A percentile compares a stretch with the other conserved stretches of the same genome.
These are phyloP conservation scores for Stenotaenia linearis DNA, from an alignment of 2,888 invertebrate species.

Conservation along the genomic window DNA sequence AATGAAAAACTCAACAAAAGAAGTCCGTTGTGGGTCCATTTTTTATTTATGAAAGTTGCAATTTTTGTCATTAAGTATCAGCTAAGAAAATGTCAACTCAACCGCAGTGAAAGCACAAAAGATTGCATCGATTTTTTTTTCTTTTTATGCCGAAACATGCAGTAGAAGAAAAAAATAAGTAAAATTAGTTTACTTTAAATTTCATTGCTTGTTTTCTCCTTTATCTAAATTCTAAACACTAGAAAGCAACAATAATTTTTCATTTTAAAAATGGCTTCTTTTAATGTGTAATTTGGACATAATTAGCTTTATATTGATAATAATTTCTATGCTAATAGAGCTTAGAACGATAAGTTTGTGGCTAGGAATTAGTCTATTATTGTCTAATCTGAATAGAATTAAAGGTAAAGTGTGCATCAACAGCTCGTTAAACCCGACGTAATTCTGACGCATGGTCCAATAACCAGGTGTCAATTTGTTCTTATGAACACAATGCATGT, in stretches of 20 bases:
- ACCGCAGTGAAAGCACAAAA: not conserved
- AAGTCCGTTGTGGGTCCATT: too few relatives aligned
- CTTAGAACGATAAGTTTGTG: not conserved
- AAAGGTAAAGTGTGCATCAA: not conserved
- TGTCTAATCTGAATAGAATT: constrained; percentile 10
- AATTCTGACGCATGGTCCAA: not conserved
- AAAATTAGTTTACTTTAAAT: not conserved
- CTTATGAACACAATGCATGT: not conserved
- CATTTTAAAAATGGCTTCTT: not conserved
- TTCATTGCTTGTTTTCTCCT: not conserved
- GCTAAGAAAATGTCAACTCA: not conserved
- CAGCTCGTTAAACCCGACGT: not conserved
- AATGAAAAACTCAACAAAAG: too few relatives aligned
- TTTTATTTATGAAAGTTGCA: not conserved
- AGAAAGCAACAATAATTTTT: not conserved
- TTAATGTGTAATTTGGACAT: not conserved
- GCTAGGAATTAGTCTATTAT: not conserved
- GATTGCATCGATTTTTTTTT: not conserved
- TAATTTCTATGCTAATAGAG: constrained; percentile 19
- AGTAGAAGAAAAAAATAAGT: not conserved
- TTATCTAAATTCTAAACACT: not conserved
- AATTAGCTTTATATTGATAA: not conserved
- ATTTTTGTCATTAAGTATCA: not conserved
- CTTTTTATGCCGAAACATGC: not conserved
- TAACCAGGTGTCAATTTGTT: constrained; percentile 10